A percentile compares a stretch with the other conserved stretches of the same genome.
These are phyloP conservation scores for Osmerus eperlanus DNA, from an alignment of 2,113 vertebrate species.

Conservation along the genomic window DNA sequence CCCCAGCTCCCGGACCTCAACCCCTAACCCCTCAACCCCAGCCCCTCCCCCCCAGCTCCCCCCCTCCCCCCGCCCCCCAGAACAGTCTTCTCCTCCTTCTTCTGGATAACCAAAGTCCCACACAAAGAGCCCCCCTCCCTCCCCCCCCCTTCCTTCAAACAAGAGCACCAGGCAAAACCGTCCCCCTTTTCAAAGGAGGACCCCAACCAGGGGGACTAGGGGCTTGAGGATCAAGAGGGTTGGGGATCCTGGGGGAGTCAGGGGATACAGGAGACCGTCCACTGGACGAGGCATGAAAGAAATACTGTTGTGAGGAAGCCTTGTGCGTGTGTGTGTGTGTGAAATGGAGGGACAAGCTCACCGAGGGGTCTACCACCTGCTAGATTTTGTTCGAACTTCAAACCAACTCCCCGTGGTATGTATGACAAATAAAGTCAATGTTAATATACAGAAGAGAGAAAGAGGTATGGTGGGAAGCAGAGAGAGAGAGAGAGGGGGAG, in stretches of 20 bases:
- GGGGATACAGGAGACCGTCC: not conserved
- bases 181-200: not conserved
- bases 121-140: not conserved
- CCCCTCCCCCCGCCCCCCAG: not conserved
- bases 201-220: not conserved
- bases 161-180: not conserved
- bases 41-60: too few relatives aligned
- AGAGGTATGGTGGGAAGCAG: not conserved
- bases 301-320: not conserved
- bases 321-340: slow-evolving; percentile 8
- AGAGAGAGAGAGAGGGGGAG: not conserved
- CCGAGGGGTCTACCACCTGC: not conserved
- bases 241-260: not conserved
- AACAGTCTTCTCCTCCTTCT: slow-evolving; percentile 21
- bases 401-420: not conserved
- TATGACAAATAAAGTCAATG: not conserved
- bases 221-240: not conserved
- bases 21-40: too few relatives aligned
- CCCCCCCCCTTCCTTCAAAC: not conserved
- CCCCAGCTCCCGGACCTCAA: too few relatives aligned
- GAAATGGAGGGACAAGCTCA: too few relatives aligned
- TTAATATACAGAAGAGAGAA: not conserved
- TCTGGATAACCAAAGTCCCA: not conserved
- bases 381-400: not conserved
- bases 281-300: not conserved